Percentiles rank a stretch among this genome's conserved stretches.
Evolutionary conservation across 2,113 vertebrate genomes (phyloP).

Genomic region (Recurvirostra avosetta): DNA sequence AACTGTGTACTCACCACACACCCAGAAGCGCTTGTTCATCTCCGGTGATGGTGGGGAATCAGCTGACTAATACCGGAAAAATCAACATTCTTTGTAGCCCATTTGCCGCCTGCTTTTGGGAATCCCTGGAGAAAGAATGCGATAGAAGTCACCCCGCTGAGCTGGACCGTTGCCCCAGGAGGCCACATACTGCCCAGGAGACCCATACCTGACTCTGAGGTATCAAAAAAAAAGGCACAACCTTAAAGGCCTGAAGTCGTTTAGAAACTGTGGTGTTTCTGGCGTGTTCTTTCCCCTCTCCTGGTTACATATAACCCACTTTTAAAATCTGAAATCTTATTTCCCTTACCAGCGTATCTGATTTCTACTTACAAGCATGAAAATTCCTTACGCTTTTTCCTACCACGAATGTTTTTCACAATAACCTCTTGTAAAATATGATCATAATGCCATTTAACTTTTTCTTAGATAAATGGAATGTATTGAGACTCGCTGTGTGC

Average conservation of each 20-base stretch:
- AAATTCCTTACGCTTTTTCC: not conserved
- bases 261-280: not conserved
- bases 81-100: not conserved
- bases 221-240: too few relatives aligned
- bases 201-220: not conserved
- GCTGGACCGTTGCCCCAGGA: fast-evolving
- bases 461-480: not conserved
- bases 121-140: not conserved
- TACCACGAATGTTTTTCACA: not conserved
- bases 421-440: not conserved
- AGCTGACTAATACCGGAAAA: not conserved
- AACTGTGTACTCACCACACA: fast-evolving
- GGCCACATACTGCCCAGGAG: not conserved
- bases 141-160: not conserved
- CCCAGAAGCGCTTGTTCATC: not conserved
- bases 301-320: not conserved
- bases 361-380: not conserved
- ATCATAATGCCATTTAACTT: not conserved
- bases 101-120: not conserved
- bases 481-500: not conserved
- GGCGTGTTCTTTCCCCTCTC: not conserved
- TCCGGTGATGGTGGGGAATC: not conserved
- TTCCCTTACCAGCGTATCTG: not conserved
- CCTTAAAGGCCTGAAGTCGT: not conserved
- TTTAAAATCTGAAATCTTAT: not conserved